These are phyloP conservation scores for Acrocephalus arundinaceus DNA, from an alignment of 2,113 vertebrate species.

Conservation along the genomic window DNA sequence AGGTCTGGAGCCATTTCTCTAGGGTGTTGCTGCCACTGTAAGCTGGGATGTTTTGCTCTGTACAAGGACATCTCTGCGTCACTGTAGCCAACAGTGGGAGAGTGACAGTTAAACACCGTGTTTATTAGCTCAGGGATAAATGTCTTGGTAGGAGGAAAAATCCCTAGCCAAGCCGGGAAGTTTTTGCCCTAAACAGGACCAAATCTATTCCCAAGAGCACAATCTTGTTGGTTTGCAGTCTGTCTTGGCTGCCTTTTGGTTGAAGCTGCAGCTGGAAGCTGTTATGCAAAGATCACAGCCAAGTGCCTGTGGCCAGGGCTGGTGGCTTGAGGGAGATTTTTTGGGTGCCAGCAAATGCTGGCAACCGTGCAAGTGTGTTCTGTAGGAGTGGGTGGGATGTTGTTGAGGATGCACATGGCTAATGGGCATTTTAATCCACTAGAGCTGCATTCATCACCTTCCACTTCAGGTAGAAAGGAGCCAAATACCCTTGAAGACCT, in stretches of 20 bases:
- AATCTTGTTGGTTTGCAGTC: background rate
- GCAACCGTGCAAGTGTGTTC: background rate
- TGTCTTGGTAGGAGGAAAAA: background rate
- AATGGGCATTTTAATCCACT: background rate
- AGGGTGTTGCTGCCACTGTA: rapidly evolving
- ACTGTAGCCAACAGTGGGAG: rapidly evolving
- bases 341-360: background rate
- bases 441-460: background rate
- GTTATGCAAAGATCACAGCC: background rate
- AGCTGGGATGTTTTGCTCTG: background rate
- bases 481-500: background rate
- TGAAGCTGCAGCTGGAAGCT: background rate
- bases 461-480: background rate
- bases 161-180: background rate
- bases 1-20: background rate
- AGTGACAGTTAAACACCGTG: background rate
- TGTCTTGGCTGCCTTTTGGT: background rate
- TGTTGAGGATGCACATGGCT: background rate
- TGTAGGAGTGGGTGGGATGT: background rate
- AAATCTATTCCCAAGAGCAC: background rate
- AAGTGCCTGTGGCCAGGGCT: background rate
- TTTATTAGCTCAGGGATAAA: background rate
- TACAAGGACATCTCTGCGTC: background rate
- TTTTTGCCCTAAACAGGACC: background rate
- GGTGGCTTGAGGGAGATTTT: background rate